Percentiles rank a stretch among this genome's conserved stretches.
phyloP scores from a whole-genome alignment of 2,888 invertebrate species.

The Chymomyza amoena region DNA sequence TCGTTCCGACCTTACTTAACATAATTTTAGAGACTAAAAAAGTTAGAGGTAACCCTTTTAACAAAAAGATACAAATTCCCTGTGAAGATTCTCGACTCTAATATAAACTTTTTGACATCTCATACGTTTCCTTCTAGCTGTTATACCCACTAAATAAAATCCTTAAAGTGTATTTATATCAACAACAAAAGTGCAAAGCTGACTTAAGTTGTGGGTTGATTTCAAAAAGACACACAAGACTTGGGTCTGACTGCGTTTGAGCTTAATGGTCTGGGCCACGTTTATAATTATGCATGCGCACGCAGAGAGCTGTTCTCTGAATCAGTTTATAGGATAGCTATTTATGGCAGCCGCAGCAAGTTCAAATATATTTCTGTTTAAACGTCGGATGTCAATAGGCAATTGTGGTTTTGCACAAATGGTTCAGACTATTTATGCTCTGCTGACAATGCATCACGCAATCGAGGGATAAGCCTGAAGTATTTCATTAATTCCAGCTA shows the following conservation, averaged over 20 bases:
- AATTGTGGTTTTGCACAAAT: not conserved
- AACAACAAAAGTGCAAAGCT: not conserved
- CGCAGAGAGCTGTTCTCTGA: not conserved
- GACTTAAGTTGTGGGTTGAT: too few relatives aligned
- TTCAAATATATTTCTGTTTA: not conserved
- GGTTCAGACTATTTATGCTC: too few relatives aligned
- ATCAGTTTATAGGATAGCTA: too few relatives aligned
- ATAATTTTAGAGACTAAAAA: too few relatives aligned
- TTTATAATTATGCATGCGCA: not conserved
- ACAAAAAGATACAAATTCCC: too few relatives aligned
- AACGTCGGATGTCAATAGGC: not conserved
- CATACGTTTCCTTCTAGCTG: too few relatives aligned
- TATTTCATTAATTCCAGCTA: not conserved
- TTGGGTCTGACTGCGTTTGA: not conserved
- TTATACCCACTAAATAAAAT: not conserved
- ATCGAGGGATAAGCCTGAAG: not conserved
- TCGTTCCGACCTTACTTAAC: too few relatives aligned
- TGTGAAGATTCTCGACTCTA: too few relatives aligned
- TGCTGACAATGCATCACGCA: not conserved
- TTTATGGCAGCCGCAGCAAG: not conserved
- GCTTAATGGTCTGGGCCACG: not conserved
- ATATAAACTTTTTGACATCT: too few relatives aligned
- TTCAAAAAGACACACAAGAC: not conserved
- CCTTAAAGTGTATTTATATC: too few relatives aligned
- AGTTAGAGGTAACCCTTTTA: too few relatives aligned